These are phyloP conservation scores for Zele albiditarsus DNA, from an alignment of 2,888 invertebrate genomes.

Conservation along the genomic window DNA sequence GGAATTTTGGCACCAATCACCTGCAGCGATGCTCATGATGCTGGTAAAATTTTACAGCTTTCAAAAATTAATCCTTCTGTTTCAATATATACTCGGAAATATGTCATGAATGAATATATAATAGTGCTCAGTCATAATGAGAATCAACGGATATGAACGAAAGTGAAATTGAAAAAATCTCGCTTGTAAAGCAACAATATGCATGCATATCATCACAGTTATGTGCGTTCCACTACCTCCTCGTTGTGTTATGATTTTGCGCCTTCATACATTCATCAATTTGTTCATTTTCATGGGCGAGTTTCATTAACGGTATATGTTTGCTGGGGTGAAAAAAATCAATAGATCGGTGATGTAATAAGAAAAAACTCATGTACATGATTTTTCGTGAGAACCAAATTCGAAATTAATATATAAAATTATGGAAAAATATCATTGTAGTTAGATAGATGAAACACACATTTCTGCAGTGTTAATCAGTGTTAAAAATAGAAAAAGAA, in stretches of 20 bases:
- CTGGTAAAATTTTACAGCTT: not conserved
- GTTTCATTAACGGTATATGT: constrained; percentile 69
- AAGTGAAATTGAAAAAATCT: not conserved
- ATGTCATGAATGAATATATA: not conserved
- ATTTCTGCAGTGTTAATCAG: constrained; percentile 68
- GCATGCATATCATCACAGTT: not conserved
- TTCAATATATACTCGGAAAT: not conserved
- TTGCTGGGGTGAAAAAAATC: constrained; percentile 54
- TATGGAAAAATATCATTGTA: constrained; percentile 44
- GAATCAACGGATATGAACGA: not conserved
- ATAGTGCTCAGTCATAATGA: not conserved
- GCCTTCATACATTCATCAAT: constrained; percentile 29
- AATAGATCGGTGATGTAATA: constrained; percentile 66
- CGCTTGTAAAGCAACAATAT: not conserved
- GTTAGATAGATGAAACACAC: constrained; percentile 40
- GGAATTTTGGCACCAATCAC: constrained; percentile 16
- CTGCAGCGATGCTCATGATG: not conserved
- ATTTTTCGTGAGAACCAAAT: constrained; percentile 66
- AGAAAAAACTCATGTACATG: constrained; percentile 61
- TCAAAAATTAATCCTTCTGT: not conserved
- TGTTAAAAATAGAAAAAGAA: constrained; percentile 34
- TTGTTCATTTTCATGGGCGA: constrained; percentile 45
- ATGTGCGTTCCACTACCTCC: not conserved
- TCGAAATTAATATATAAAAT: constrained; percentile 70
- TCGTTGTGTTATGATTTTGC: constrained; percentile 5